phyloP scores from a whole-genome alignment of 1,140 invertebrate genomes.

The Caenorhabditis elegans region DNA sequence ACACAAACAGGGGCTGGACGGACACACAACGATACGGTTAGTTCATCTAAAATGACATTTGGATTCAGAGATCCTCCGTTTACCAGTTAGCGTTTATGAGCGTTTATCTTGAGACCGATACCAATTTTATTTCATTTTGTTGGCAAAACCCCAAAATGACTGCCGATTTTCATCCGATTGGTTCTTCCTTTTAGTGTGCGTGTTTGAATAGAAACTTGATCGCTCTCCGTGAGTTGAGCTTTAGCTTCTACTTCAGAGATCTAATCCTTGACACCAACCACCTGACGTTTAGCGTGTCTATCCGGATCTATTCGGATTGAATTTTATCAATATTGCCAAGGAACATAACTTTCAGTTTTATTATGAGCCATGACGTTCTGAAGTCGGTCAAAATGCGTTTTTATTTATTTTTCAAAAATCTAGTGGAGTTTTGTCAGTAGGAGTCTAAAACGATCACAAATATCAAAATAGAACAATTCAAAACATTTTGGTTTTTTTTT shows the following conservation, averaged over 20 bases:
- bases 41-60: slow-evolving; percentile 12
- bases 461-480: too few relatives aligned
- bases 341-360: too few relatives aligned
- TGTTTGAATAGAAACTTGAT: slow-evolving; percentile 21
- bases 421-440: too few relatives aligned
- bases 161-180: background rate
- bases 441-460: too few relatives aligned
- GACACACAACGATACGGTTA: slow-evolving; percentile 22
- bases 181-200: background rate
- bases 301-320: background rate
- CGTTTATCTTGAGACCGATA: background rate
- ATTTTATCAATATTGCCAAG: background rate
- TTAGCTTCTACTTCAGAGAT: background rate
- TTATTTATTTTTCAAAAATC: too few relatives aligned
- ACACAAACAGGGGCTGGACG: background rate
- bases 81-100: background rate
- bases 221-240: slow-evolving; percentile 6
- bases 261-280: slow-evolving; percentile 13
- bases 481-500: too few relatives aligned
- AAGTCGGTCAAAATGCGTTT: too few relatives aligned
- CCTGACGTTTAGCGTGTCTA: background rate
- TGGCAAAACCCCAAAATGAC: background rate
- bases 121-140: background rate
- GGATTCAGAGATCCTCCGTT: background rate
- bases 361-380: too few relatives aligned